These are phyloP conservation scores for Agraylea sexmaculata DNA, from an alignment of 1,140 invertebrate genomes.

Conservation along the genomic window DNA sequence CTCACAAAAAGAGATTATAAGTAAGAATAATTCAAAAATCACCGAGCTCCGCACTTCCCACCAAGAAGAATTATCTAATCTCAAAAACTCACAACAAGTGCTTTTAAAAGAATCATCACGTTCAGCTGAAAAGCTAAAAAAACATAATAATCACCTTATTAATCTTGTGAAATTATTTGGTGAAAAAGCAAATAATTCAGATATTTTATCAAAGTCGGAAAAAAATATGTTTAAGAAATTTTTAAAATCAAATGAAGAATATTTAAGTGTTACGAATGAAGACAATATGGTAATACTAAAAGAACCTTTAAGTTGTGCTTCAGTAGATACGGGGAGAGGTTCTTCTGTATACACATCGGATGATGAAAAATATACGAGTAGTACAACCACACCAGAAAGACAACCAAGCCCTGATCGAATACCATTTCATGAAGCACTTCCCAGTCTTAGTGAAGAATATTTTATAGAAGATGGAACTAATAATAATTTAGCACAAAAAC, in stretches of 20 bases:
- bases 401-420: not conserved
- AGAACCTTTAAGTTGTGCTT: conserved; percentile 15
- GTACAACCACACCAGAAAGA: conserved; percentile 22
- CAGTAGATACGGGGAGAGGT: conserved; percentile 28
- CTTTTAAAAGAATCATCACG: too few relatives aligned
- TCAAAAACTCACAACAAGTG: too few relatives aligned
- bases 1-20: too few relatives aligned
- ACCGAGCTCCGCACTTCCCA: too few relatives aligned
- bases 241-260: not conserved
- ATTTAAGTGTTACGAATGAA: conserved; percentile 1
- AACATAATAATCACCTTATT: conserved; percentile 5
- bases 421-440: not conserved
- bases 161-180: conserved; percentile 11
- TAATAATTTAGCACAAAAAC: not conserved
- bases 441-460: conserved; percentile 11
- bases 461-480: conserved; percentile 1
- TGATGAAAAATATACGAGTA: conserved; percentile 28
- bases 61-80: too few relatives aligned
- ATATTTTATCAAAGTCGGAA: not conserved
- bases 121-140: too few relatives aligned
- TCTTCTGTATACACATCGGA: conserved; percentile 31
- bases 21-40: too few relatives aligned
- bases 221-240: conserved; percentile 7
- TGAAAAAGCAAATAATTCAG: conserved; percentile 5
- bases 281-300: not conserved